Percentiles rank a stretch among this genome's conserved stretches.
Conservation (phyloP, 2,113 vertebrate genomes). For the Eolophus roseicapilla region DNA sequence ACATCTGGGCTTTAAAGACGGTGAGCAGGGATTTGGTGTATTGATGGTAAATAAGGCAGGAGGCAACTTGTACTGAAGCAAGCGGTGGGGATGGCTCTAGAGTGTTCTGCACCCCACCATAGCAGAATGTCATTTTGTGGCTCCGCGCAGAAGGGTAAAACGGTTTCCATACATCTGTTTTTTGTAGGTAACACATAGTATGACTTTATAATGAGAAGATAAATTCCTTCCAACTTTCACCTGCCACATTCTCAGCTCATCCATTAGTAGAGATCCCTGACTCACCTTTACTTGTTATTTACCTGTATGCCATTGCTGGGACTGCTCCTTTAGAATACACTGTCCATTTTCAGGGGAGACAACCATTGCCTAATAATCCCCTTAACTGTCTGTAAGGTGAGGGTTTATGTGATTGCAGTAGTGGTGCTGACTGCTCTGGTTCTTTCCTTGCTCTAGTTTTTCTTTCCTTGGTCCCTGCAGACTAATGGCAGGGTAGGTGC, state of each 20-base stretch:
- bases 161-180: not conserved
- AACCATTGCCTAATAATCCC: not conserved
- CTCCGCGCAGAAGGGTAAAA: not conserved
- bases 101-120: accelerated
- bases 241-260: not conserved
- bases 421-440: not conserved
- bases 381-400: not conserved
- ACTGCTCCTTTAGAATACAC: not conserved
- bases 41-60: not conserved
- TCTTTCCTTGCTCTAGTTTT: not conserved
- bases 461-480: not conserved
- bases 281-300: not conserved
- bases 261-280: not conserved
- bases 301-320: not conserved
- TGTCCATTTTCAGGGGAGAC: not conserved
- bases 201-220: not conserved
- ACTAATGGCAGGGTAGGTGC: too few relatives aligned
- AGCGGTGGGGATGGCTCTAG: not conserved
- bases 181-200: not conserved
- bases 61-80: not conserved
- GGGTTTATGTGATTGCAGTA: accelerated
- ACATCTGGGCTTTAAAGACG: not conserved
- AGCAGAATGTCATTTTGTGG: not conserved
- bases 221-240: not conserved
- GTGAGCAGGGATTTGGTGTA: not conserved